Evolutionary conservation across 2,113 vertebrate genomes (phyloP), one percentile per base, ranked within the genome.

Genomic region (Ginglymostoma cirratum): DNA sequence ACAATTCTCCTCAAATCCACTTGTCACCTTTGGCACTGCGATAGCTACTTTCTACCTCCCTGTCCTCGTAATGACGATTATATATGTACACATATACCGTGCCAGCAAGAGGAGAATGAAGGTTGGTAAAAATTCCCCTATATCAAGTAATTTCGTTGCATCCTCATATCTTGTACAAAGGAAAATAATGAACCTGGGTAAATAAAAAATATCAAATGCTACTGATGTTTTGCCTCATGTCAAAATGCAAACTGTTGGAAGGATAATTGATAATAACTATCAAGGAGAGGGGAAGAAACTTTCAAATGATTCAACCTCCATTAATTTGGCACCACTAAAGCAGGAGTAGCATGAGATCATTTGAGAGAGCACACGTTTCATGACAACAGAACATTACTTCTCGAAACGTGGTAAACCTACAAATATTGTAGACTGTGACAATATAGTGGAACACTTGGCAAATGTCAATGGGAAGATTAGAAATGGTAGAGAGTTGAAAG

Each of bases 41-140:
- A 99, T 99, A 3, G 99, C 99, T 48, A 99, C 99, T 96, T 99
- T 99, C 97, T 99, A 99, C 96, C 97, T 99, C 96, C 99, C 99
- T 0, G 99, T 99, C 96, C 98, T 99, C 96, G 99, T 99, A 96
- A 99, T 99, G 99, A 98, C 98, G 87, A 98, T 99, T 96, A 97
- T 99, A 6, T 99, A 99, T 96, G 99, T 98, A 98, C 98, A 99
- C 97, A 99, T 99, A 96, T 99, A 99, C 93, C 97, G 97, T 72
- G 99, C 99, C n/a, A 99, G 99, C 98, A 99, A 99, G 97, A 99
- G 99, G 96, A 98, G 99, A 0, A 98, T 99, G 96, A 99, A 99
- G 97, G 99, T 99, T 96, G 98, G 98, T 14, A 98, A 98, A 97
- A 98, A 98, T 95, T 99, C 98, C 96, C 98, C 98, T 0, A 96